A percentile compares a stretch with the other conserved stretches of the same genome.
Evolutionary conservation across 2,888 invertebrate genomes (phyloP).

Genomic region (Caradrina kadenii): DNA sequence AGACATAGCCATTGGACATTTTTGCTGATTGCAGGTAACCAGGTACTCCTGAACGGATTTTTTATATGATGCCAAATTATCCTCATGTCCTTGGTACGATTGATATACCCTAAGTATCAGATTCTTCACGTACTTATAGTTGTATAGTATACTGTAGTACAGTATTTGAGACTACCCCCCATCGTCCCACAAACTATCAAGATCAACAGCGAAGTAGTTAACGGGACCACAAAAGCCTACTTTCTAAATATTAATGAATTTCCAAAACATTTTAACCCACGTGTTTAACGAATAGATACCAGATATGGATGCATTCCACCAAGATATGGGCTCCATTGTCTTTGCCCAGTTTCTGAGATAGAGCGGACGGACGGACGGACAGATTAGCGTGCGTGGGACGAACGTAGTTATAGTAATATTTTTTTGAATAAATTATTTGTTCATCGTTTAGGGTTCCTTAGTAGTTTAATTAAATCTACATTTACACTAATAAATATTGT

Average conservation of each 20-base stretch:
- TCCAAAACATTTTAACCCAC: conserved; percentile 62
- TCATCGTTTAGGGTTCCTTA: conserved; percentile 63
- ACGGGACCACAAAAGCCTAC: conserved; percentile 49
- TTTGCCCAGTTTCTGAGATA: conserved; percentile 63
- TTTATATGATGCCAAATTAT: background rate
- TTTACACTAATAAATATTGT: too few relatives aligned
- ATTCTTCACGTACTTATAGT: background rate
- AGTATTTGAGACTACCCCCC: conserved; percentile 12
- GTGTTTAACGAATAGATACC: conserved; percentile 60
- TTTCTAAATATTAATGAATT: conserved; percentile 66
- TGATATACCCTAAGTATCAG: background rate
- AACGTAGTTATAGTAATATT: conserved; percentile 69
- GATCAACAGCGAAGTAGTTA: conserved; percentile 22
- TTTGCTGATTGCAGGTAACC: too few relatives aligned
- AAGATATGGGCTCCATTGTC: conserved; percentile 79
- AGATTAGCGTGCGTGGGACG: conserved; percentile 76
- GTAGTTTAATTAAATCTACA: background rate
- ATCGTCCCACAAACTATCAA: background rate
- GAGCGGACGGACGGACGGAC: conserved; percentile 60
- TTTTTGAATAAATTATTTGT: conserved; percentile 76
- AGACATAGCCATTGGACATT: too few relatives aligned
- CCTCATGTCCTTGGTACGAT: background rate
- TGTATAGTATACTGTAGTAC: background rate
- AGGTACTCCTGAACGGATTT: too few relatives aligned
- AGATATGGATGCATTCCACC: conserved; percentile 73